phyloP scores from a whole-genome alignment of 2,113 vertebrate species.

The Zosterops borbonicus region DNA sequence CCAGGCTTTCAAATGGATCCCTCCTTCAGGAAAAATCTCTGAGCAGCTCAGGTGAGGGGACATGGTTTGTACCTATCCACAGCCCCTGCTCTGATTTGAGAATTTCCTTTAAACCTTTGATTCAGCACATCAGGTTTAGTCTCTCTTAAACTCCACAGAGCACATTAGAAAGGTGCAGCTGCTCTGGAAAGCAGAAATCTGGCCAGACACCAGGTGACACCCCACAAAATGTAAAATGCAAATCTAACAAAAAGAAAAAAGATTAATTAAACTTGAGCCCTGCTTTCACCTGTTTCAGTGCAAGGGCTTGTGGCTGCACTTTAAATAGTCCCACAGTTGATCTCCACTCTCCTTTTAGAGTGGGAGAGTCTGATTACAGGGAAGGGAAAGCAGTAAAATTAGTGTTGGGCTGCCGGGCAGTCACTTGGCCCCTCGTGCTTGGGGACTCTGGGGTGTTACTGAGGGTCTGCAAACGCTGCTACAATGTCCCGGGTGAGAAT shows the following conservation, averaged over 20 bases:
- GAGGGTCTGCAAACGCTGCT: slow-evolving; percentile 22
- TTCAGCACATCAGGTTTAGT: background rate
- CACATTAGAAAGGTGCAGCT: background rate
- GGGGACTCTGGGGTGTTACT: background rate
- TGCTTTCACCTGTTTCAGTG: slow-evolving; percentile 42
- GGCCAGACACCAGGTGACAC: background rate
- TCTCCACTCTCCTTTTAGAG: slow-evolving; percentile 60
- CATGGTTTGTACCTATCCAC: background rate
- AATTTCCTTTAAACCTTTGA: background rate
- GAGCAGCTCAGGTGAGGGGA: background rate
- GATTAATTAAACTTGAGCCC: background rate
- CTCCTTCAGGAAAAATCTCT: background rate
- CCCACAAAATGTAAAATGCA: background rate
- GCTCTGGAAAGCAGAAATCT: background rate
- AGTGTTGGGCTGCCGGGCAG: background rate
- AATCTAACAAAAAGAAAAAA: background rate
- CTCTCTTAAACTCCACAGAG: background rate
- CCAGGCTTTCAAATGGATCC: background rate
- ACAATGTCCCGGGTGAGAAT: slow-evolving; percentile 78
- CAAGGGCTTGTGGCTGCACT: slow-evolving; percentile 22
- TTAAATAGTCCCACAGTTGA: slow-evolving; percentile 63
- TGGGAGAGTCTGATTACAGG: slow-evolving; percentile 64
- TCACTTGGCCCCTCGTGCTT: background rate
- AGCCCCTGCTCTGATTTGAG: background rate
- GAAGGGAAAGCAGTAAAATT: slow-evolving; percentile 34